Conservation (phyloP, 2,113 vertebrate species). For the Sebastes fasciatus region DNA sequence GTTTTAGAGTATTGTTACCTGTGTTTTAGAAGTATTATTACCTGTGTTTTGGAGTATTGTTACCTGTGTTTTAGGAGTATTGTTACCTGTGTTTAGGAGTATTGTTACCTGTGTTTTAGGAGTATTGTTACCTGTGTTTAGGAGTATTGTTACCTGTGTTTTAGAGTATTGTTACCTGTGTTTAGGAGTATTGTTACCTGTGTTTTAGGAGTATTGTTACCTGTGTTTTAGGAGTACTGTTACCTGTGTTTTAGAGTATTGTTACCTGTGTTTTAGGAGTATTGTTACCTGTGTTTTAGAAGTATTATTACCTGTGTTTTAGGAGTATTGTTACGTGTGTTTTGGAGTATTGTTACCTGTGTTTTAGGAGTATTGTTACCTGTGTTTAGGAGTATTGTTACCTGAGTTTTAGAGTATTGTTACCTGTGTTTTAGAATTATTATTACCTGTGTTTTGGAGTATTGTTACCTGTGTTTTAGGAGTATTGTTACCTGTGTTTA, state of each 20-base stretch:
- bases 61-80: constrained; percentile 67
- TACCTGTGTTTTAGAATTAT: constrained; percentile 67
- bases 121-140: neutral
- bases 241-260: constrained; percentile 67
- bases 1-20: constrained; percentile 27
- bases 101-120: constrained; percentile 61
- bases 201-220: too few species aligned
- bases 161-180: constrained; percentile 24
- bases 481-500: neutral
- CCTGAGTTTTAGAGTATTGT: neutral
- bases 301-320: neutral
- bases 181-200: constrained; percentile 40
- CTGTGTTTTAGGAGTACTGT: neutral
- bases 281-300: constrained; percentile 61
- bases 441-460: neutral
- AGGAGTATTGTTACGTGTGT: constrained; percentile 50
- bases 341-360: constrained; percentile 38
- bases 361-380: constrained; percentile 12
- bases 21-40: too few species aligned
- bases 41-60: neutral
- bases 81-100: neutral
- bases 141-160: constrained; percentile 48
- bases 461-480: constrained; percentile 61
- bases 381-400: constrained; percentile 64
- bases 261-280: neutral